Evolutionary conservation across 2,113 vertebrate genomes (phyloP), one percentile per base, ranked within the genome.

Genomic region (Sprattus sprattus): DNA sequence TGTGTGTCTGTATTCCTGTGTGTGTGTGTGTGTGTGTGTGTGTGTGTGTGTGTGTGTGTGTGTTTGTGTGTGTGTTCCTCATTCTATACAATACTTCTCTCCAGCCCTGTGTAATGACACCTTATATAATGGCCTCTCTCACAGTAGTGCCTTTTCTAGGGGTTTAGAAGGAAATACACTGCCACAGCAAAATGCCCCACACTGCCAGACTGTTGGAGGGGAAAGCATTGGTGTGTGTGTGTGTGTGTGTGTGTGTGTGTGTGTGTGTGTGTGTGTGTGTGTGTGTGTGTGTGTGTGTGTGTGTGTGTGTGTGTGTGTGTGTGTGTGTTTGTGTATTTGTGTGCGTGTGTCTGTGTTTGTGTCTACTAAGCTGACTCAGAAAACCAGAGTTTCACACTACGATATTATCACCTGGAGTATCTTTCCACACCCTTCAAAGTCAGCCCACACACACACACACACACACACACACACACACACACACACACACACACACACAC

Each of bases 341-440:
- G 60, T n/a, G 60, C 25, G 60, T 67, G 60, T 25, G 22, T 9
- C n/a, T 67, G 60, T 67, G 60, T 67, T 15, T 67, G 60, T 67
- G 60, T 67, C 22, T 67, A 67, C 25, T 25, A 67, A 28, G 60
- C 60, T 67, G 60, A 67, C 60, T 67, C 60, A 67, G 60, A 67
- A n/a, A 67, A 67, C 25, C 60, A 67, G 60, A 25, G 6, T 67
- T 67, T 67, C 60, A 67, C 60, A 67, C 60, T n/a, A 67, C 20
- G 11, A n/a, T 67, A 67, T 67, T 67, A 67, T 67, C 60, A 67
- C 60, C 60, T 67, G n/a, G 60, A 25, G 60, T 67, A 67, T 67
- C 60, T 67, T 67, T 67, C 60, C 60, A 67, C 60, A 67, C 60
- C 60, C 22, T 67, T 67, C 25, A 67, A n/a, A 67, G 6, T 67